phyloP scores from a whole-genome alignment of 2,113 vertebrate species.

The Smithornis capensis region DNA sequence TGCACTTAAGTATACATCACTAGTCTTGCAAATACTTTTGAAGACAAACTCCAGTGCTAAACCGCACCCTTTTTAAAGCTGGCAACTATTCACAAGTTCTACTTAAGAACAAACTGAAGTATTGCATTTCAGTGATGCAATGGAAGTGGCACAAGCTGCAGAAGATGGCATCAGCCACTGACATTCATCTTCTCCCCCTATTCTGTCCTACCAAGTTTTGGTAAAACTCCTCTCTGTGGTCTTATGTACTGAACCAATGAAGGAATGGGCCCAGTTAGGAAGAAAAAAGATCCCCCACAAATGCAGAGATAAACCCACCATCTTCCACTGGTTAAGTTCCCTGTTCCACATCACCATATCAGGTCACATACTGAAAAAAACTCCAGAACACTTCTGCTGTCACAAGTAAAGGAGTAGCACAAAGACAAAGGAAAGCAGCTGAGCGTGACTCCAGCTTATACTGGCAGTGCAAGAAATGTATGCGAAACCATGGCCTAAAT shows the following conservation, averaged over 20 bases:
- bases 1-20: background rate
- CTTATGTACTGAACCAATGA: background rate
- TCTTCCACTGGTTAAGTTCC: background rate
- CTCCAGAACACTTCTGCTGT: background rate
- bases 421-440: background rate
- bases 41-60: background rate
- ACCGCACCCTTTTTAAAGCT: background rate
- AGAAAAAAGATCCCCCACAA: rapidly evolving
- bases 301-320: background rate
- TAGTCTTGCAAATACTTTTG: background rate
- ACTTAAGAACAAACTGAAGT: background rate
- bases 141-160: background rate
- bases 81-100: background rate
- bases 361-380: background rate
- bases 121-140: background rate
- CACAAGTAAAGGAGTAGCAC: background rate
- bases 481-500: background rate
- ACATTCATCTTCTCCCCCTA: background rate
- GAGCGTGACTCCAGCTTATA: background rate
- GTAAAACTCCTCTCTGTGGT: background rate
- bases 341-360: background rate
- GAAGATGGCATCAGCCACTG: background rate
- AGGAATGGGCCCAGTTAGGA: background rate
- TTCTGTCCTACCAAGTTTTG: background rate
- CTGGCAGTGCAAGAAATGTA: rapidly evolving